Evolutionary conservation across 1,140 invertebrate species (phyloP).

Genomic region (Lepidurus arcticus): DNA sequence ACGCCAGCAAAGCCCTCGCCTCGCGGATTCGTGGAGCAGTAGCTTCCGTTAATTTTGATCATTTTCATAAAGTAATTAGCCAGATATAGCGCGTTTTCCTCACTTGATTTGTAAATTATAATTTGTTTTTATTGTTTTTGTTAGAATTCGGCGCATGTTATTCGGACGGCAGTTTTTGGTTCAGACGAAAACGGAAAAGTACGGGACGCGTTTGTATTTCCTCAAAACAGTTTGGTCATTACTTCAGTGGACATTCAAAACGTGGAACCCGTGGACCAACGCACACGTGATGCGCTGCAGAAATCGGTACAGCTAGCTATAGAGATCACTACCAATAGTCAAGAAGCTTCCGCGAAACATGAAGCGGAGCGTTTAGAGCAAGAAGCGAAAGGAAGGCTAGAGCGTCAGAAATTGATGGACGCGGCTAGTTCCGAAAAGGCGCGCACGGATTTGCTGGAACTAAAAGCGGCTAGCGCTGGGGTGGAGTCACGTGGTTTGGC

Average conservation of each 20-base stretch:
- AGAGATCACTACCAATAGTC: conserved; percentile 49
- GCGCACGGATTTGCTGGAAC: conserved; percentile 46
- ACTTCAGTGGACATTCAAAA: conserved; percentile 53
- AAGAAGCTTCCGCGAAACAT: conserved; percentile 51
- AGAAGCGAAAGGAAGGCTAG: conserved; percentile 50
- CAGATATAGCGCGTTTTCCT: background rate
- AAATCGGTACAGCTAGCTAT: conserved; percentile 54
- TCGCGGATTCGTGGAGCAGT: conserved; percentile 51
- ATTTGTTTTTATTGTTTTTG: background rate
- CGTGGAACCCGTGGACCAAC: conserved; percentile 53
- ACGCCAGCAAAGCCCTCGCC: conserved; percentile 52
- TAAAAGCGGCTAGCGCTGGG: conserved; percentile 46
- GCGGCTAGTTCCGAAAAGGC: conserved; percentile 50
- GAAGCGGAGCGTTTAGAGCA: conserved; percentile 53
- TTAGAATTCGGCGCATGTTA: conserved; percentile 51
- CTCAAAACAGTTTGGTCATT: conserved; percentile 49
- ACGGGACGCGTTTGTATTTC: conserved; percentile 45
- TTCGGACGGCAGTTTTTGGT: conserved; percentile 51
- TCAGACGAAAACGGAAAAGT: conserved; percentile 47
- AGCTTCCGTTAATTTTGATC: conserved; percentile 50
- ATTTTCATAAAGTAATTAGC: conserved; percentile 48
- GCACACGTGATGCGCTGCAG: conserved; percentile 50
- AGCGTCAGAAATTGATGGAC: conserved; percentile 50
- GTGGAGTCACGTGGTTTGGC: conserved; percentile 49
- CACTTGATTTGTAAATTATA: background rate